Evolutionary conservation across 2,888 invertebrate genomes (phyloP).

Genomic region (Cyclophora albipunctata): DNA sequence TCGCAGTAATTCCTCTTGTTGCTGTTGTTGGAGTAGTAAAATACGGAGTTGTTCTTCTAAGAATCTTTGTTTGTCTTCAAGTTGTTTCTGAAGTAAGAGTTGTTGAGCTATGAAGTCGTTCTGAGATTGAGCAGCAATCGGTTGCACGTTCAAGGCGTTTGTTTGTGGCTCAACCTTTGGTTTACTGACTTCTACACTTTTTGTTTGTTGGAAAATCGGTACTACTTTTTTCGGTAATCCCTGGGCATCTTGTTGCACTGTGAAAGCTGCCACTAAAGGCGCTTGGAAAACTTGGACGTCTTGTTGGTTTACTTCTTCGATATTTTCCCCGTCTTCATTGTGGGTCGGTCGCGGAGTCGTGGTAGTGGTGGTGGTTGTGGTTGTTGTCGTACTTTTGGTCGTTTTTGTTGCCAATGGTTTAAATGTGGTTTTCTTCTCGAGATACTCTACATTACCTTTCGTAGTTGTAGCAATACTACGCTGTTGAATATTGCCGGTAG

Average conservation of each 20-base stretch:
- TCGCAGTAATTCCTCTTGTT: slow-evolving; percentile 80
- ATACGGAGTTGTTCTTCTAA: slow-evolving; percentile 82
- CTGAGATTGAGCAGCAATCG: slow-evolving; percentile 23
- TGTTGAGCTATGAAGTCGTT: slow-evolving; percentile 54
- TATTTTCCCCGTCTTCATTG: slow-evolving; percentile 80
- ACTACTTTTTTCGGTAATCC: slow-evolving; percentile 87
- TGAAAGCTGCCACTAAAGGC: slow-evolving; percentile 88
- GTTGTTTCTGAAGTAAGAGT: slow-evolving; percentile 54
- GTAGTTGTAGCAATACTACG: slow-evolving; percentile 50
- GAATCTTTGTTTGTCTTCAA: slow-evolving; percentile 80
- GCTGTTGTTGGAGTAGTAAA: slow-evolving; percentile 79
- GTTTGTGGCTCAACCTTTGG: slow-evolving; percentile 29
- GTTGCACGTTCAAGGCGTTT: slow-evolving; percentile 26
- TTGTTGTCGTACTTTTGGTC: slow-evolving; percentile 51
- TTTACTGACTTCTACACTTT: slow-evolving; percentile 30
- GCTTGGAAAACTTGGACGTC: slow-evolving; percentile 88
- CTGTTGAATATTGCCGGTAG: slow-evolving; percentile 53
- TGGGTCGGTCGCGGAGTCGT: slow-evolving; percentile 81
- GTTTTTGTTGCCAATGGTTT: slow-evolving; percentile 22
- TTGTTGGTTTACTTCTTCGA: slow-evolving; percentile 79
- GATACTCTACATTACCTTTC: slow-evolving; percentile 32
- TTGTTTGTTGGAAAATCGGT: slow-evolving; percentile 78
- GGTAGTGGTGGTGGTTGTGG: slow-evolving; percentile 72
- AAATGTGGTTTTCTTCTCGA: slow-evolving; percentile 29
- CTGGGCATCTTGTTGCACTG: slow-evolving; percentile 86